Conservation (phyloP, 92 coral and sea anemone genomes). For the Palythoa grandiflora region DNA sequence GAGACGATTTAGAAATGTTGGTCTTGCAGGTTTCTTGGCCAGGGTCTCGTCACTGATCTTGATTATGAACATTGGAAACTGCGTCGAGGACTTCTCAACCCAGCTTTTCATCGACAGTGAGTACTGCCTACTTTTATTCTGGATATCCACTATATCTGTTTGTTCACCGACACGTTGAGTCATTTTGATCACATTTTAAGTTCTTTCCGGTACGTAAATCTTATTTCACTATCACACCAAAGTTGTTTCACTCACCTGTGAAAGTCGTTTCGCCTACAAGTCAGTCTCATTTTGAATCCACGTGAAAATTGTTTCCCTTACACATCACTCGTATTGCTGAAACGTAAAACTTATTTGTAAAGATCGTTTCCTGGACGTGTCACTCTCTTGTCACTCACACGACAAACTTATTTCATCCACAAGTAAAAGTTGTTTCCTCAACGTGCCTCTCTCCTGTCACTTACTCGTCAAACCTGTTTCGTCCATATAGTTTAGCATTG, state of each 20-base stretch:
- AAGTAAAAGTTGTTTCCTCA: too few relatives aligned
- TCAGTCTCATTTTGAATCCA: too few relatives aligned
- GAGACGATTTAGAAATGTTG: not conserved
- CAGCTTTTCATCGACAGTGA: slow-evolving; percentile 40
- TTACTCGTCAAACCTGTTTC: too few relatives aligned
- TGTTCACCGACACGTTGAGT: not conserved
- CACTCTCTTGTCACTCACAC: too few relatives aligned
- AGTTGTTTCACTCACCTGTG: not conserved
- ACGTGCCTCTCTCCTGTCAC: too few relatives aligned
- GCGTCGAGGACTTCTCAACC: slow-evolving; percentile 20
- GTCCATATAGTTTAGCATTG: too few relatives aligned
- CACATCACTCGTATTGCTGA: too few relatives aligned
- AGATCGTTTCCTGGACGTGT: too few relatives aligned
- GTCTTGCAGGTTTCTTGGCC: slow-evolving; percentile 38
- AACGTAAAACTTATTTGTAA: too few relatives aligned
- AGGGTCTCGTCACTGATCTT: slow-evolving; percentile 19
- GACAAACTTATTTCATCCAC: too few relatives aligned
- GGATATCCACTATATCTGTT: not conserved
- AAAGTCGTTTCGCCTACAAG: not conserved
- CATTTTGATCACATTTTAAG: not conserved
- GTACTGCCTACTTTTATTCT: not conserved
- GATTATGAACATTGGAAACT: slow-evolving; percentile 12
- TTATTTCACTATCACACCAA: not conserved
- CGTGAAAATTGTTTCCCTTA: not conserved
- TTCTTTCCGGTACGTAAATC: not conserved